A percentile compares a stretch with the other conserved stretches of the same genome.
These are phyloP conservation scores for Chironomus tepperi DNA, from an alignment of 1,140 invertebrate species.

Conservation along the genomic window DNA sequence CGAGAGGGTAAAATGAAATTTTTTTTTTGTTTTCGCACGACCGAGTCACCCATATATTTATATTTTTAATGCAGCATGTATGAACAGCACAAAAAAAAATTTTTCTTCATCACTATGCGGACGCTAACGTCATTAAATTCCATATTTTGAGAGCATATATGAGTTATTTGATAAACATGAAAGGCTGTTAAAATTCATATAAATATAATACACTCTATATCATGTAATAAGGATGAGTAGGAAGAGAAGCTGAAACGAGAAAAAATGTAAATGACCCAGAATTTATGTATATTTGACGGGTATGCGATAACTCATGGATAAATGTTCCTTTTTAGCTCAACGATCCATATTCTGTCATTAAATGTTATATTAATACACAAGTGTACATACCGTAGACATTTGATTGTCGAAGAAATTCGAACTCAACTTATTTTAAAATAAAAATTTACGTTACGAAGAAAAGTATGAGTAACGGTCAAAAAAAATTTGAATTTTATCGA, in stretches of 20 bases:
- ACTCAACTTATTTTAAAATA: too few relatives aligned
- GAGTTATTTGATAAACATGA: slow-evolving; percentile 14
- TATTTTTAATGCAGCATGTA: not conserved
- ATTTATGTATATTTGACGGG: not conserved
- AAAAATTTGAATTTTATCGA: too few relatives aligned
- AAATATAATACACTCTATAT: not conserved
- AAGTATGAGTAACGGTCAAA: too few relatives aligned
- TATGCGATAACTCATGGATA: slow-evolving; percentile 2
- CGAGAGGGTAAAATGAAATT: not conserved
- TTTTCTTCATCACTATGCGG: too few relatives aligned
- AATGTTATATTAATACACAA: not conserved
- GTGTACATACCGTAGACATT: too few relatives aligned
- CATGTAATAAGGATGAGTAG: not conserved
- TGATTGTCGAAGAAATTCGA: too few relatives aligned
- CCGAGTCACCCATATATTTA: not conserved
- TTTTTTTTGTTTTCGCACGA: not conserved
- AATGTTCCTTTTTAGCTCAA: not conserved
- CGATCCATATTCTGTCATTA: not conserved
- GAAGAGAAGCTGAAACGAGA: not conserved
- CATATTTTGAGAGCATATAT: not conserved
- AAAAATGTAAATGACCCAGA: not conserved
- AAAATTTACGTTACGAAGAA: too few relatives aligned
- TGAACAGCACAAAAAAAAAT: not conserved
- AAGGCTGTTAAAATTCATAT: slow-evolving; percentile 2
- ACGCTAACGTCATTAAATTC: not conserved